Evolutionary conservation across 1,140 invertebrate genomes (phyloP), one percentile per base, ranked within the genome.

Genomic region (Formica exsecta): DNA sequence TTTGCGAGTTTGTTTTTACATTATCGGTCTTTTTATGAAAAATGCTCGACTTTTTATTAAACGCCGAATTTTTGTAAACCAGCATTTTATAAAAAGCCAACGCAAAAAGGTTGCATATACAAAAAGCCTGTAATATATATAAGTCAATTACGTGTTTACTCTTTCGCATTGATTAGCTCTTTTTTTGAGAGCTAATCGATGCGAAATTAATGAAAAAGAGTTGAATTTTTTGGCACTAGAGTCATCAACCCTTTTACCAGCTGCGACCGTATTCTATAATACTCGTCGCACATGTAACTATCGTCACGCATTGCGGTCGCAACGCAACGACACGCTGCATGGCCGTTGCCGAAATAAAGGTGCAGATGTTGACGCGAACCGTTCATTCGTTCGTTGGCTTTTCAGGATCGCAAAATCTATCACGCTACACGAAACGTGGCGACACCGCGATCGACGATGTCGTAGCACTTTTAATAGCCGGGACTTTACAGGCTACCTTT

Each of bases 401-500:
- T 81, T 71, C 57, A 71, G 36, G 5, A 36, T 19, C 64, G 51
- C 48, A 79, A 86, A 38, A 59, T 25, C 36, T 51, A 51, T 32
- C 41, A 61, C 29, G 54, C 66, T 66, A 81, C 66, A 32, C 25
- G 65, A 25, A 44, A 29, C 48, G 36, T 16, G 68, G 70, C 65
- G 71, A 77, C 11, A 86, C 29, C 44, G 22, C 84, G 57, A 71
- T 64, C 51, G 25, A 84, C 86, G n/a, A 76, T 74, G 66, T 87
- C 64, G 54, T 29, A 61, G 85, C 51, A 38, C 59, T 44, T 86
- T 87, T 87, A 87, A 88, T 85, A 36, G 86, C 25, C 59, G 0
- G 2, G 57, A 25, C 84, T 88, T 87, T 88, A 87, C 86, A 73
- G 4, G 65, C 32, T 32, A 19, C 64, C 32, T 71, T 71, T 81